These are phyloP conservation scores for Macrocentrus cingulum DNA, from an alignment of 1,140 invertebrate species.

Conservation along the genomic window DNA sequence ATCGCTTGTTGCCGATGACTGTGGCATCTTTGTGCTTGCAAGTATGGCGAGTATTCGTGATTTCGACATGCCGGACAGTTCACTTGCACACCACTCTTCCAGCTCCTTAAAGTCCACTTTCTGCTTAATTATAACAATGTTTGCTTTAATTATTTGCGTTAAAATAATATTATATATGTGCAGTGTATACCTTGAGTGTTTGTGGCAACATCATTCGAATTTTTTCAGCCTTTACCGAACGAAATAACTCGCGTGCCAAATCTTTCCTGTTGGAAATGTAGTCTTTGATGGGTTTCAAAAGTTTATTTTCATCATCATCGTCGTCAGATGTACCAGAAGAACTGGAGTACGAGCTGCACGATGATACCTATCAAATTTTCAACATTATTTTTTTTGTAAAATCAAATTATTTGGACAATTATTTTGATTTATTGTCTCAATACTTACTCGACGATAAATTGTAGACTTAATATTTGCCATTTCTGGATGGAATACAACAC, in stretches of 20 bases:
- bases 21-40: constrained; percentile 49
- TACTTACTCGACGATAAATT: no score
- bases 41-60: constrained; percentile 48
- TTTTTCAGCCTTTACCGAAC: constrained; percentile 54
- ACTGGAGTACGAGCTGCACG: constrained; percentile 36
- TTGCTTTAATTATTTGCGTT: background rate
- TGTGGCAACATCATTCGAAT: constrained; percentile 57
- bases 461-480: no score
- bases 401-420: no score
- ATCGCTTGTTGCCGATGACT: constrained; percentile 54
- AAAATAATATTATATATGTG: background rate
- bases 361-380: background rate
- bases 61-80: constrained; percentile 56
- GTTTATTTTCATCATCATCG: constrained; percentile 44
- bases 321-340: constrained; percentile 45
- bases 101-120: constrained; percentile 49
- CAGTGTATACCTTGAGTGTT: constrained; percentile 44
- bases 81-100: constrained; percentile 52
- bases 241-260: constrained; percentile 52
- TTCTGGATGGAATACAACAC: no score
- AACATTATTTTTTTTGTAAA: background rate
- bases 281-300: constrained; percentile 55
- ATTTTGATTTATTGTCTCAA: no score
- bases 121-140: constrained; percentile 31
- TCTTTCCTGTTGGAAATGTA: constrained; percentile 50